A percentile compares a stretch with the other conserved stretches of the same genome.
Conservation (phyloP, 2,888 invertebrate species). For the Petrolisthes cinctipes region DNA sequence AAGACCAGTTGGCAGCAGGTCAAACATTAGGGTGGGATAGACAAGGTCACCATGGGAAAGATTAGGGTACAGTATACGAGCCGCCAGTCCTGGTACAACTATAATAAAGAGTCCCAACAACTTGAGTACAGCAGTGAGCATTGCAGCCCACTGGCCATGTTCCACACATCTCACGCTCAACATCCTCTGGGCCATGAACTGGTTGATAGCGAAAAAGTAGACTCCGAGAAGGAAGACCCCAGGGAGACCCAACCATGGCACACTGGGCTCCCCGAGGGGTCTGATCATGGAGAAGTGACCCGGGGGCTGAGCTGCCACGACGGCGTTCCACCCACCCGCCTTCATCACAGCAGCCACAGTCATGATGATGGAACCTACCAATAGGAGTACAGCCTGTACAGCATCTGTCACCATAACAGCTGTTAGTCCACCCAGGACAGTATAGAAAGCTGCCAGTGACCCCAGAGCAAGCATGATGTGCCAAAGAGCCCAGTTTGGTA, state of each 20-base stretch:
- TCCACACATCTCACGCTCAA: neutral
- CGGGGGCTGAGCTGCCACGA: neutral
- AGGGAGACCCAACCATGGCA: slow-evolving; percentile 13
- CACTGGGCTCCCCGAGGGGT: neutral
- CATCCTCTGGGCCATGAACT: slow-evolving; percentile 21
- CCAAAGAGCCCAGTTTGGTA: slow-evolving; percentile 13
- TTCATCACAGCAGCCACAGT: neutral
- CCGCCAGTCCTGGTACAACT: slow-evolving; percentile 20
- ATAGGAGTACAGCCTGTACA: slow-evolving; percentile 18
- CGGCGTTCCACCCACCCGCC: slow-evolving; percentile 7
- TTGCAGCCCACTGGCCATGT: slow-evolving; percentile 7
- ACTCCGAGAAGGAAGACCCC: slow-evolving; percentile 10
- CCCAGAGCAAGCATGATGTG: slow-evolving; percentile 1
- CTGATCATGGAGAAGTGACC: neutral
- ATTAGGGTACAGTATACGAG: slow-evolving; percentile 4
- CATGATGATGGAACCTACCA: slow-evolving; percentile 12
- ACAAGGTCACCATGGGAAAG: neutral
- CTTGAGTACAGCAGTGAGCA: slow-evolving; percentile 18
- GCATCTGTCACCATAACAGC: slow-evolving; percentile 28
- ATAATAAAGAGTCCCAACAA: slow-evolving; percentile 13
- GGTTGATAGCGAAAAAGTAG: slow-evolving; percentile 21
- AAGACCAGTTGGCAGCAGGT: neutral
- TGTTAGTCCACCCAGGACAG: slow-evolving; percentile 18
- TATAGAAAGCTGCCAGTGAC: slow-evolving; percentile 11
- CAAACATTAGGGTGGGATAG: slow-evolving; percentile 22